Evolutionary conservation across 2,888 invertebrate species (phyloP).

Genomic region (Sclerodermus sp.): DNA sequence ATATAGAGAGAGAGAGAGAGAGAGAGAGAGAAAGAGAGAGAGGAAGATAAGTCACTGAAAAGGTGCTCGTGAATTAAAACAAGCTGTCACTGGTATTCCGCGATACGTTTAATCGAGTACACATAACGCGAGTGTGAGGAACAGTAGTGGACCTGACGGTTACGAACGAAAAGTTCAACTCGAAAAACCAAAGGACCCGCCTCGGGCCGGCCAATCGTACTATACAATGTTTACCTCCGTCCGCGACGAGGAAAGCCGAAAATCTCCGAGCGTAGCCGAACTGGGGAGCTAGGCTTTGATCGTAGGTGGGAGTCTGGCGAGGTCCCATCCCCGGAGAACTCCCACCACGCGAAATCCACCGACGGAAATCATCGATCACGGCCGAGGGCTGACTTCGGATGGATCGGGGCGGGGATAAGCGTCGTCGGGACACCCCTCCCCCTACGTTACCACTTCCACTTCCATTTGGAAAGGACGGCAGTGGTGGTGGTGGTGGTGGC

Average conservation of each 20-base stretch:
- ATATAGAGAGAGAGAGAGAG: too few relatives aligned
- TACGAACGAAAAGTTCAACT: slow-evolving; percentile 23
- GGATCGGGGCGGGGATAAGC: slow-evolving; percentile 16
- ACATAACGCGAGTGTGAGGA: too few relatives aligned
- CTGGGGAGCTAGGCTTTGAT: slow-evolving; percentile 28
- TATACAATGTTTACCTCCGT: slow-evolving; percentile 55
- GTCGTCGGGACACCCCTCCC: slow-evolving; percentile 11
- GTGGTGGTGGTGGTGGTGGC: too few relatives aligned
- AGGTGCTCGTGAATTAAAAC: too few relatives aligned
- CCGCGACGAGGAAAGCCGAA: slow-evolving; percentile 29
- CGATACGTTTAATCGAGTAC: too few relatives aligned
- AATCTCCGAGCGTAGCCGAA: not conserved
- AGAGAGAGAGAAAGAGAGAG: too few relatives aligned
- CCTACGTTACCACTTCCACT: slow-evolving; percentile 14
- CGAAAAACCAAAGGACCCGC: slow-evolving; percentile 54
- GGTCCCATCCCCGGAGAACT: too few relatives aligned
- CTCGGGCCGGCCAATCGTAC: slow-evolving; percentile 53
- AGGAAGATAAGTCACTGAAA: too few relatives aligned
- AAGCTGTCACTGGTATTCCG: too few relatives aligned
- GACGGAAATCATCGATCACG: slow-evolving; percentile 41
- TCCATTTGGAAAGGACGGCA: too few relatives aligned
- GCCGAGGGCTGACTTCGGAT: slow-evolving; percentile 30
- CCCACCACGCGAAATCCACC: not conserved
- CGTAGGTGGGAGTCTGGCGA: too few relatives aligned
- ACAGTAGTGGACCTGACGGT: slow-evolving; percentile 9